phyloP scores from a whole-genome alignment of 2,113 vertebrate species.

The Grus americana region DNA sequence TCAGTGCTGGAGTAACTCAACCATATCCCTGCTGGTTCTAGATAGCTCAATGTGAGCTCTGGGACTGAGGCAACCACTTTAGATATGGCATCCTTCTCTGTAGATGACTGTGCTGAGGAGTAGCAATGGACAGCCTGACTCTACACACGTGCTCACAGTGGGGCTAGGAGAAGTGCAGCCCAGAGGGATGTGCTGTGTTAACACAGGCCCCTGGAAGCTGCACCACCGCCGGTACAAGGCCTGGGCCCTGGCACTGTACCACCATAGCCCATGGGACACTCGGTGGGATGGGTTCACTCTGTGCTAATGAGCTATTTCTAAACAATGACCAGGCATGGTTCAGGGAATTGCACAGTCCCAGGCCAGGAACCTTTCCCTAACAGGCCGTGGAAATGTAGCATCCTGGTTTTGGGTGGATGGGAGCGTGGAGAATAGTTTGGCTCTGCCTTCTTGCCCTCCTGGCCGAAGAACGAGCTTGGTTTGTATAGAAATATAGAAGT shows the following conservation, averaged over 20 bases:
- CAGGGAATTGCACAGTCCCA: background rate
- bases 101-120: background rate
- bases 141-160: rapidly evolving
- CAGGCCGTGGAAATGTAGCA: background rate
- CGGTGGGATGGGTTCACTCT: background rate
- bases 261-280: background rate
- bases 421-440: background rate
- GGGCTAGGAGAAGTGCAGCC: background rate
- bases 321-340: background rate
- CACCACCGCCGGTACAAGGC: background rate
- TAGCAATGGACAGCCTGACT: background rate
- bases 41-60: background rate
- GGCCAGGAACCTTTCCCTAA: background rate
- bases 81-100: background rate
- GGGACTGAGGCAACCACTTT: background rate
- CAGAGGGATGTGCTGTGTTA: background rate
- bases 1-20: background rate
- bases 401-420: background rate
- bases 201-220: background rate
- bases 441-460: background rate
- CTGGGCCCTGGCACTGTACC: background rate
- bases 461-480: background rate
- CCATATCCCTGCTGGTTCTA: background rate
- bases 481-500: background rate
- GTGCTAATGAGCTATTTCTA: background rate